phyloP scores from a whole-genome alignment of 2,797 vertebrate genomes.

The Sebastes baramenuke region DNA sequence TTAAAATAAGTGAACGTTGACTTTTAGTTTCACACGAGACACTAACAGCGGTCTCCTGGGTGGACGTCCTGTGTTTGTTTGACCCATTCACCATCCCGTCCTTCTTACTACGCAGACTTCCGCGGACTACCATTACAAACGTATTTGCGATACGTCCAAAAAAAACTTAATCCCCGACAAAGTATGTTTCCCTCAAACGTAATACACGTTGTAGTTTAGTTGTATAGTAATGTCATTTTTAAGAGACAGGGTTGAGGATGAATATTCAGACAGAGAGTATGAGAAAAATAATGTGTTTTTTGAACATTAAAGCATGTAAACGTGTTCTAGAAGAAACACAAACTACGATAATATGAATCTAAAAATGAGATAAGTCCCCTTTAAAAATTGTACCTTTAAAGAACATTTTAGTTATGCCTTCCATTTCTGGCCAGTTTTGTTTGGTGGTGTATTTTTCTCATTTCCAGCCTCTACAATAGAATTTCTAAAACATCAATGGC shows the following conservation, averaged over 20 bases:
- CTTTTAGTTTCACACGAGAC: no score
- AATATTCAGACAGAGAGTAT: neutral
- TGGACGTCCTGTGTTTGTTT: no score
- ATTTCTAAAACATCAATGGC: conserved; percentile 33
- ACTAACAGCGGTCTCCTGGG: no score
- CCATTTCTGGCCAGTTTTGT: neutral
- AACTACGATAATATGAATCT: neutral
- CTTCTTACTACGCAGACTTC: no score
- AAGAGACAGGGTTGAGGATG: neutral
- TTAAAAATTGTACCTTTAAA: neutral
- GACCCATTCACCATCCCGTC: no score
- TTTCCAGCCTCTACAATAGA: neutral
- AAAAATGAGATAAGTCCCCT: neutral
- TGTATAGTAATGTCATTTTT: no score
- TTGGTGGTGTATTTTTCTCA: conserved; percentile 7
- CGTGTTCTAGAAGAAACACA: neutral
- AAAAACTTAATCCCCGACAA: no score
- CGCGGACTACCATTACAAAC: no score
- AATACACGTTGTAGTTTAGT: no score
- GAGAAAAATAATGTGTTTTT: neutral
- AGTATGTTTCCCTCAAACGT: rapidly evolving
- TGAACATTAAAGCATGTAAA: neutral
- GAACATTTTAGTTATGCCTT: neutral
- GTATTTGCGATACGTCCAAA: no score
- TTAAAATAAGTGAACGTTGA: no score